A percentile compares a stretch with the other conserved stretches of the same genome.
phyloP scores from a whole-genome alignment of 53 echinoderm and acorn worm species.

The Holothuria scabra region DNA sequence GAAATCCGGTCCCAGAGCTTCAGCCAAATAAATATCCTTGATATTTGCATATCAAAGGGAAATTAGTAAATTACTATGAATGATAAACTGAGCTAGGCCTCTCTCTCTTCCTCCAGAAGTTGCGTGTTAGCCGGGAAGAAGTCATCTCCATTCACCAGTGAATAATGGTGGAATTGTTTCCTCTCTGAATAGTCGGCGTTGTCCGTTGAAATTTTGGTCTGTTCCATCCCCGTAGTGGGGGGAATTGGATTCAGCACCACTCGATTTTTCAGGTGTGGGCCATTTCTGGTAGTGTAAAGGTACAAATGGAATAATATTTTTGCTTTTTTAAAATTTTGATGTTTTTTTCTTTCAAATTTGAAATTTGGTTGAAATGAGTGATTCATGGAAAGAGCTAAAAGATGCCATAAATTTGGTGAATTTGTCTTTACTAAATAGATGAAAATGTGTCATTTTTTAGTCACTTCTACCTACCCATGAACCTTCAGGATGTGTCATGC shows the following conservation, averaged over 20 bases:
- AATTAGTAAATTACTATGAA: too few species aligned
- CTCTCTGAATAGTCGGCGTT: slow-evolving; percentile 82
- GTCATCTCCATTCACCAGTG: slow-evolving; percentile 70
- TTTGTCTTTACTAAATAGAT: too few species aligned
- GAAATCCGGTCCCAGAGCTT: neutral
- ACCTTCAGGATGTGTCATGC: too few species aligned
- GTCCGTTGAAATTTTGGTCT: slow-evolving; percentile 75
- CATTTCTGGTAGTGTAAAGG: slow-evolving; percentile 60
- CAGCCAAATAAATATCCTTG: neutral
- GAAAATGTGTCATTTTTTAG: too few species aligned
- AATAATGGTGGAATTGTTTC: slow-evolving; percentile 85
- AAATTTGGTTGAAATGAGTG: too few species aligned
- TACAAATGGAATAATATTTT: neutral
- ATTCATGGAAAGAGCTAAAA: too few species aligned
- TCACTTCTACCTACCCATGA: too few species aligned
- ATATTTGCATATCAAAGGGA: neutral
- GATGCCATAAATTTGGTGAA: too few species aligned
- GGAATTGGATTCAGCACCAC: slow-evolving; percentile 79
- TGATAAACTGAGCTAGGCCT: too few species aligned
- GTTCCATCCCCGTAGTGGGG: slow-evolving; percentile 71
- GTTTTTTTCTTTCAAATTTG: neutral
- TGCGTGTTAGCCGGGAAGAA: slow-evolving; percentile 13
- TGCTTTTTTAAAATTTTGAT: neutral
- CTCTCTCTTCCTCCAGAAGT: too few species aligned
- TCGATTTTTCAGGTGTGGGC: slow-evolving; percentile 70